phyloP scores from a whole-genome alignment of 2,113 vertebrate species.

The Terrapene triunguis region DNA sequence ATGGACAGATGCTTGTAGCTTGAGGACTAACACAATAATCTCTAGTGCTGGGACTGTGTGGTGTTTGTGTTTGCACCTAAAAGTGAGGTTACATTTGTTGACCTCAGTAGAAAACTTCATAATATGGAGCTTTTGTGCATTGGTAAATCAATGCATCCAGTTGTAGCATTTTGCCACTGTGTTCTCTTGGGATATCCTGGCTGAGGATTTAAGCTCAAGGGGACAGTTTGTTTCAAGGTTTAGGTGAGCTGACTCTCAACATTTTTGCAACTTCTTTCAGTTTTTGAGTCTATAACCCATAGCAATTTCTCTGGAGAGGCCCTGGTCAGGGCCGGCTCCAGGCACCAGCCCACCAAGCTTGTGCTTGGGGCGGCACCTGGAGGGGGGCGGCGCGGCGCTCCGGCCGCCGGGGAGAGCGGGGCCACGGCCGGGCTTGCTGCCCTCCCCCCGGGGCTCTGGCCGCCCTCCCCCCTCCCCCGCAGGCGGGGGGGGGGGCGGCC shows the following conservation, averaged over 20 bases:
- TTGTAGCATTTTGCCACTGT: not conserved
- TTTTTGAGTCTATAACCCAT: not conserved
- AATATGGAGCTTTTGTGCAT: accelerated
- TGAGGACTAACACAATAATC: constrained; percentile 28
- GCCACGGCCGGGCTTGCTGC: no score
- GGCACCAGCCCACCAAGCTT: no score
- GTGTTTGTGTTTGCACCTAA: not conserved
- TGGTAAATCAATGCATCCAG: accelerated
- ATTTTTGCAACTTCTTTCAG: not conserved
- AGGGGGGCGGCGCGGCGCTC: no score
- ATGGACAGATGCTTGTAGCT: not conserved
- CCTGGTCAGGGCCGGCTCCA: not conserved
- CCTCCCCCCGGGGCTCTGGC: no score
- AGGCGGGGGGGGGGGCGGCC: no score
- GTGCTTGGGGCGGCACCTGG: no score
- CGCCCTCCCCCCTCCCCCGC: no score
- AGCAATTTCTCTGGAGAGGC: not conserved
- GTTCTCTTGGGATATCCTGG: not conserved
- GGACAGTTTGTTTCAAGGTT: not conserved
- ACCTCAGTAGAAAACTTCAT: not conserved
- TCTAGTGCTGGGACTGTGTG: not conserved
- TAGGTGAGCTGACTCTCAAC: not conserved
- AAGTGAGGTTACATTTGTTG: not conserved
- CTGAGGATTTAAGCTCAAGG: not conserved
- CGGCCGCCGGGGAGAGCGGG: no score